Percentiles rank a stretch among this genome's conserved stretches.
These are phyloP conservation scores for Eilema griseolum DNA, from an alignment of 2,888 invertebrate genomes.

Conservation along the genomic window DNA sequence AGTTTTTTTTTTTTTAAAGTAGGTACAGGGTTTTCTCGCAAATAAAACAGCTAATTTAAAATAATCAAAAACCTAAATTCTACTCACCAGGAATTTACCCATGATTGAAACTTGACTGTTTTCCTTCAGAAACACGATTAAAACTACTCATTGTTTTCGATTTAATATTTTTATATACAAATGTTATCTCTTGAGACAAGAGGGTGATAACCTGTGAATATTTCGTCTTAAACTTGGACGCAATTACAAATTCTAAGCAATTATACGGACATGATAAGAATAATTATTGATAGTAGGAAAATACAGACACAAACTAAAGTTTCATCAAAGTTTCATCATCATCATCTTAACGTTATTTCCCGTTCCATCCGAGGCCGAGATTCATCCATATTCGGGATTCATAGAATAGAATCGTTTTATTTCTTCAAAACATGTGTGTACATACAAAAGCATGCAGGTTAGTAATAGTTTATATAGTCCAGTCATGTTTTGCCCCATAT, in stretches of 20 bases:
- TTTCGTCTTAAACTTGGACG: conserved; percentile 18
- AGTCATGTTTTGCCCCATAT: too few species aligned
- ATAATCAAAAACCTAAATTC: not conserved
- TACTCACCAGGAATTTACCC: conserved; percentile 63
- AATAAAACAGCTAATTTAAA: not conserved
- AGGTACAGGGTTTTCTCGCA: too few species aligned
- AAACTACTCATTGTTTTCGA: conserved; percentile 27
- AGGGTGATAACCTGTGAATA: conserved; percentile 55
- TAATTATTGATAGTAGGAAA: not conserved
- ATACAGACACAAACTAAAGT: not conserved
- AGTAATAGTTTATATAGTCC: too few species aligned
- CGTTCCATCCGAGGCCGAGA: too few species aligned
- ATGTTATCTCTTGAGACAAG: conserved; percentile 47
- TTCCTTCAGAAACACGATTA: conserved; percentile 26
- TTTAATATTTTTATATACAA: conserved; percentile 59
- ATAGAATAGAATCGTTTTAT: too few species aligned
- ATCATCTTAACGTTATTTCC: not conserved
- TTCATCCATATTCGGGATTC: too few species aligned
- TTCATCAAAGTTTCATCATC: too few species aligned
- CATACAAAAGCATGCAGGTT: too few species aligned
- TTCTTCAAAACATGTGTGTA: too few species aligned
- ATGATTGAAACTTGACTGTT: conserved; percentile 47
- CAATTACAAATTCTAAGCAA: conserved; percentile 20
- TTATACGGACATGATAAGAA: conserved; percentile 14
- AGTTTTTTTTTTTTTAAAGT: too few species aligned